phyloP scores from a whole-genome alignment of 1,140 invertebrate genomes.

The Varroa destructor region DNA sequence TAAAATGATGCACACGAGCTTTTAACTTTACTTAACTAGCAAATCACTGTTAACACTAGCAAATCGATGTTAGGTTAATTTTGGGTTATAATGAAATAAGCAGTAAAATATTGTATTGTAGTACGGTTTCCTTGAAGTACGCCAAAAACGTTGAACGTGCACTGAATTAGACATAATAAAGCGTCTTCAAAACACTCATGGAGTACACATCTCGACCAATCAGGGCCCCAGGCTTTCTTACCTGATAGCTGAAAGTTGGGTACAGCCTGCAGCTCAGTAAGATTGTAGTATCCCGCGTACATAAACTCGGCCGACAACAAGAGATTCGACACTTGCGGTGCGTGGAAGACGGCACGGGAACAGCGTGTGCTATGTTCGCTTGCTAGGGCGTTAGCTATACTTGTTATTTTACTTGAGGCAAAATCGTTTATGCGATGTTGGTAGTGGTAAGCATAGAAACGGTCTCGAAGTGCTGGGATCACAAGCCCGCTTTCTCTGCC shows the following conservation, averaged over 20 bases:
- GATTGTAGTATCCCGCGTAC: conserved; percentile 11
- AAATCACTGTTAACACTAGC: too few relatives aligned
- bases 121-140: too few relatives aligned
- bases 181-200: too few relatives aligned
- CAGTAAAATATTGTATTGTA: too few relatives aligned
- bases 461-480: not conserved
- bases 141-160: too few relatives aligned
- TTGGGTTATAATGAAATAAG: too few relatives aligned
- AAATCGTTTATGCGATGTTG: conserved; percentile 12
- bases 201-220: too few relatives aligned
- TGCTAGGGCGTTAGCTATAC: not conserved
- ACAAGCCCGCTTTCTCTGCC: conserved; percentile 1
- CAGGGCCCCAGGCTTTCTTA: not conserved
- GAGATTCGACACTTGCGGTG: conserved; percentile 17
- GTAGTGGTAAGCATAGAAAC: conserved; percentile 3
- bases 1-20: too few relatives aligned
- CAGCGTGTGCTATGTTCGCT: conserved; percentile 19
- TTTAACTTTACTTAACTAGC: too few relatives aligned
- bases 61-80: too few relatives aligned
- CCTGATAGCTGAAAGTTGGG: conserved; percentile 19
- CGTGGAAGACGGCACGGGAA: conserved; percentile 8
- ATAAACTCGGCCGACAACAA: conserved; percentile 12
- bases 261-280: not conserved
- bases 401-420: conserved; percentile 18
- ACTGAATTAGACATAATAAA: too few relatives aligned